These are phyloP conservation scores for Erythrocercus mccallii DNA, from an alignment of 2,113 vertebrate genomes.

Conservation along the genomic window DNA sequence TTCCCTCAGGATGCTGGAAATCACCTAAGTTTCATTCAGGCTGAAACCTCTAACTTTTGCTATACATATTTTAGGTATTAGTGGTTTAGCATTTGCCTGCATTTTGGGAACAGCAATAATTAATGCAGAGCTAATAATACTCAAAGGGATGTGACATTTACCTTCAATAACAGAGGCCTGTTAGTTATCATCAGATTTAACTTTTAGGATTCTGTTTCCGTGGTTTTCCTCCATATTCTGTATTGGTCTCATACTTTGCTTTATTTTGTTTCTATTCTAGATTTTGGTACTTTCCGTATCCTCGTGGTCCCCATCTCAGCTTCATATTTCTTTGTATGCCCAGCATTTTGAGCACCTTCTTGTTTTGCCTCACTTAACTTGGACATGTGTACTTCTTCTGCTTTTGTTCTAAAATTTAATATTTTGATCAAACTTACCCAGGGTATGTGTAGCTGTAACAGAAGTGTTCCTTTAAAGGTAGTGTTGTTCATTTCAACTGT, in stretches of 20 bases:
- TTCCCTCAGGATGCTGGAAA: not conserved
- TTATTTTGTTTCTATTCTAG: not conserved
- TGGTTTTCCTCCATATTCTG: not conserved
- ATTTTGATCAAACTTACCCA: not conserved
- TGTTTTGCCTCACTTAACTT: not conserved
- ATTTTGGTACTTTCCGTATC: rapidly evolving
- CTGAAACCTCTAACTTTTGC: not conserved
- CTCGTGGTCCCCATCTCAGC: not conserved
- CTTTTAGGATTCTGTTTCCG: not conserved
- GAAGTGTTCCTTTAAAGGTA: not conserved
- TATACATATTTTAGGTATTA: not conserved
- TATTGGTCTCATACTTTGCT: not conserved
- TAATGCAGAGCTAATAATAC: not conserved
- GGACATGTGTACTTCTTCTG: not conserved
- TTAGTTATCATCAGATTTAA: not conserved
- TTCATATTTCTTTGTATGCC: not conserved
- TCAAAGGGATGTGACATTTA: not conserved
- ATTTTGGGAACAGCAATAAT: not conserved
- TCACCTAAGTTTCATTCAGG: not conserved
- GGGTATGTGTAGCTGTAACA: not conserved
- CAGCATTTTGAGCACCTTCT: not conserved
- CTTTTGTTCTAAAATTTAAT: not conserved
- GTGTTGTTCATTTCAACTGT: not conserved
- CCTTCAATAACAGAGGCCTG: not conserved
- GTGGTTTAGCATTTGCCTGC: not conserved